Conservation (phyloP, 2,113 vertebrate genomes). For the Syngnathus typhle region DNA sequence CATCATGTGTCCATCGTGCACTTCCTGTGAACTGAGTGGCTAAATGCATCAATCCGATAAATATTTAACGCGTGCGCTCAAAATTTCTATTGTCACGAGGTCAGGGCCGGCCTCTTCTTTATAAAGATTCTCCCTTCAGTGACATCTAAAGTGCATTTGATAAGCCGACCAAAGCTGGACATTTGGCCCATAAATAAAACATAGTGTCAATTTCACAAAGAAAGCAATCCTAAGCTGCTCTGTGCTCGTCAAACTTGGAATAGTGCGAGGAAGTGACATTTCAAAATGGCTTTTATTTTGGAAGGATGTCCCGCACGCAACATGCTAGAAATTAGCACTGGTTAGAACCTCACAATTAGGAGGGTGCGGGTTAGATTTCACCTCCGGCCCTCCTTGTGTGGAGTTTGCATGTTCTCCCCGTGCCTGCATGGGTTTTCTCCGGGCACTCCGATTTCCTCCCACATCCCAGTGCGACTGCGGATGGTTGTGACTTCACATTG, state of each 20-base stretch:
- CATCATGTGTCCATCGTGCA: slow-evolving; percentile 12
- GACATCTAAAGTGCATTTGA: slow-evolving; percentile 65
- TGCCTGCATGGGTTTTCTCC: no score
- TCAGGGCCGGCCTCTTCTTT: slow-evolving; percentile 42
- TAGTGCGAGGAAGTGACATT: neutral
- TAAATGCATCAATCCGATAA: slow-evolving; percentile 57
- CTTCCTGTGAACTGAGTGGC: slow-evolving; percentile 52
- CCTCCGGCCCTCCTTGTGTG: no score
- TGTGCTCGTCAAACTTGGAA: slow-evolving; percentile 26
- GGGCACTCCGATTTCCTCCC: no score
- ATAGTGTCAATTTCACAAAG: slow-evolving; percentile 36
- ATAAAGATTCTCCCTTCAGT: slow-evolving; percentile 41
- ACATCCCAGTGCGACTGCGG: no score
- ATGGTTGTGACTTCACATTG: neutral
- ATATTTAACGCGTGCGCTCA: slow-evolving; percentile 58
- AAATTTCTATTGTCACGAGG: slow-evolving; percentile 45
- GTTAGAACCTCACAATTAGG: no score
- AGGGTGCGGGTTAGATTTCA: no score
- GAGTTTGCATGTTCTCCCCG: no score
- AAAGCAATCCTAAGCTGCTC: slow-evolving; percentile 19
- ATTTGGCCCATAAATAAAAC: slow-evolving; percentile 64
- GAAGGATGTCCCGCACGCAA: neutral
- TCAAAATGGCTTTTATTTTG: slow-evolving; percentile 5
- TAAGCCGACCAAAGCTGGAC: slow-evolving; percentile 45
- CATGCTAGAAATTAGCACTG: neutral